These are phyloP conservation scores for Lerista edwardsae DNA, from an alignment of 2,797 vertebrate genomes.

Conservation along the genomic window DNA sequence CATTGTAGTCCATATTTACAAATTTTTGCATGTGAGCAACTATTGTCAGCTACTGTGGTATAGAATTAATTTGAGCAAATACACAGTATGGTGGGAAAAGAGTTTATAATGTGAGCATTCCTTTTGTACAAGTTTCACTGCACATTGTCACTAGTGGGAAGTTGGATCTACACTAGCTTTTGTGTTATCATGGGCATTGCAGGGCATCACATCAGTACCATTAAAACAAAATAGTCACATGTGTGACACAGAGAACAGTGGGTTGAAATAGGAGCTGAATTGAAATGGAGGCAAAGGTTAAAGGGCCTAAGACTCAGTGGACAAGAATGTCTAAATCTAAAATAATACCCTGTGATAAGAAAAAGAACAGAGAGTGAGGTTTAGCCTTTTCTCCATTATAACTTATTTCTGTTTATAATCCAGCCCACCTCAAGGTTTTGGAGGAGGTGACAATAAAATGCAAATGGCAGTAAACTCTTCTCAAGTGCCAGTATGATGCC, in stretches of 20 bases:
- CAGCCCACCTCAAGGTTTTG: not conserved
- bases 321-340: too few species aligned
- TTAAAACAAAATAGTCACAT: not conserved
- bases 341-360: not conserved
- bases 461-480: not conserved
- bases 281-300: not conserved
- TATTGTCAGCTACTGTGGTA: not conserved
- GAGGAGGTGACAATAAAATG: not conserved
- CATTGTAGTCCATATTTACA: not conserved
- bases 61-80: not conserved
- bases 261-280: not conserved
- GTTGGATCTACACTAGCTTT: not conserved
- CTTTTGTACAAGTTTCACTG: not conserved
- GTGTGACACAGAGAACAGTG: not conserved
- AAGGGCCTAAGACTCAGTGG: not conserved
- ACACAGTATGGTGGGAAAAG: not conserved
- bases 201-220: not conserved
- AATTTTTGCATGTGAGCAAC: not conserved
- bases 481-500: not conserved
- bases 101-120: too few species aligned
- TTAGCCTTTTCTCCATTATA: not conserved
- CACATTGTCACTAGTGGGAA: not conserved
- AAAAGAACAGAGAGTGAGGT: not conserved
- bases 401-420: not conserved
- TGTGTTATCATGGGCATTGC: not conserved